Conservation (phyloP, 2,797 vertebrate genomes). For the Heteromormyrus szaboi region DNA sequence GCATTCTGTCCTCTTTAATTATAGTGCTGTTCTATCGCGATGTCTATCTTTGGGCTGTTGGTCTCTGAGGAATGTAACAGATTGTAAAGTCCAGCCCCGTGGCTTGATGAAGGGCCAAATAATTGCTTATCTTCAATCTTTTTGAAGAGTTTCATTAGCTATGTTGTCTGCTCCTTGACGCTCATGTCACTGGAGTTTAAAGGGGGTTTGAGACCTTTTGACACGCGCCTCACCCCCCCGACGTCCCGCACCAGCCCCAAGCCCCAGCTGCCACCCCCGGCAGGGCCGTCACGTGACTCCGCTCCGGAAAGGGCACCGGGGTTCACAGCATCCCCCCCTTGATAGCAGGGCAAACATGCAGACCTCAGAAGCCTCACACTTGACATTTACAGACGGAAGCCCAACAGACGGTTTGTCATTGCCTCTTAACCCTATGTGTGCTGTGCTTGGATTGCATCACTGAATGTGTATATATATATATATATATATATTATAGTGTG, state of each 20-base stretch:
- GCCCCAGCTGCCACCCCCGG: neutral
- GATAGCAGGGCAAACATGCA: constrained; percentile 8
- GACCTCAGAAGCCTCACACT: neutral
- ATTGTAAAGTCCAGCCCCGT: neutral
- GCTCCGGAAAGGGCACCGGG: constrained; percentile 16
- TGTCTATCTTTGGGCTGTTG: neutral
- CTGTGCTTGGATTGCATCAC: neutral
- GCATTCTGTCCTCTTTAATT: neutral
- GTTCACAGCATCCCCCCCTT: neutral
- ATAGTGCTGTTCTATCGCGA: neutral
- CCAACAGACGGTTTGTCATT: neutral
- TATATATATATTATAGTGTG: neutral
- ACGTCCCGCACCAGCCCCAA: neutral
- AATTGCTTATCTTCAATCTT: neutral
- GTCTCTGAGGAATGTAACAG: neutral
- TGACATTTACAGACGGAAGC: constrained; percentile 17
- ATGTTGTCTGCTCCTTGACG: neutral
- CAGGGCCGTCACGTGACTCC: neutral
- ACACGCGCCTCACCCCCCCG: neutral
- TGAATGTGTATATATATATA: neutral
- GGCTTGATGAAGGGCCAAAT: neutral
- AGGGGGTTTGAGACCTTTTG: neutral
- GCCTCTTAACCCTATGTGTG: neutral
- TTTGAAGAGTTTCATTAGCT: neutral
- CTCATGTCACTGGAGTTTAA: neutral